Percentiles rank a stretch among this genome's conserved stretches.
phyloP scores from a whole-genome alignment of 92 coral and sea anemone species.

The Phenganax stokvisi region DNA sequence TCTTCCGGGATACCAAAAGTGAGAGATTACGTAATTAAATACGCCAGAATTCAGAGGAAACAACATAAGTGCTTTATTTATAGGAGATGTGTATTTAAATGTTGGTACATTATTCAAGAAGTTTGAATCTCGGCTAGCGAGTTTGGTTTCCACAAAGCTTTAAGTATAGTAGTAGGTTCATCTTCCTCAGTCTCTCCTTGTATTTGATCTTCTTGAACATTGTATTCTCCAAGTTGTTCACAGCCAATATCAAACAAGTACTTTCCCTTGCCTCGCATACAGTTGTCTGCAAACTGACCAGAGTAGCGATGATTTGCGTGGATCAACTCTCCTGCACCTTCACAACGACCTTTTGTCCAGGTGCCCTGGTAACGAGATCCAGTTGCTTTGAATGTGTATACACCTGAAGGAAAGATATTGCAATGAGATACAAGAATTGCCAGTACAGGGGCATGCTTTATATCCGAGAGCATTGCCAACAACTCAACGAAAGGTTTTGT shows the following conservation, averaged over 20 bases:
- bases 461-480: background rate
- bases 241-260: conserved; percentile 90
- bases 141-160: conserved; percentile 70
- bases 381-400: conserved; percentile 71
- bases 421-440: background rate
- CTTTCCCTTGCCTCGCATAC: conserved; percentile 84
- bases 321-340: conserved; percentile 84
- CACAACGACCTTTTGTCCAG: conserved; percentile 93
- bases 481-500: no score
- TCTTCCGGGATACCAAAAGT: no score
- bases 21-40: no score
- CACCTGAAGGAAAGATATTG: conserved; percentile 42
- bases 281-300: conserved; percentile 73
- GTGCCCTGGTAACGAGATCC: conserved; percentile 89
- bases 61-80: background rate
- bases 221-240: conserved; percentile 76
- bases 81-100: background rate
- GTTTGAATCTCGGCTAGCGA: conserved; percentile 16
- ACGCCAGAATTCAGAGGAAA: background rate
- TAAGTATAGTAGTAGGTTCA: conserved; percentile 68
- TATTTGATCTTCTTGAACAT: conserved; percentile 65
- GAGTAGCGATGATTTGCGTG: conserved; percentile 84
- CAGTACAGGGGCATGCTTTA: background rate
- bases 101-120: background rate
- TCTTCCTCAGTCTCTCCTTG: conserved; percentile 79